phyloP scores from a whole-genome alignment of 2,888 invertebrate genomes.

The Gisinianus flammeolus region DNA sequence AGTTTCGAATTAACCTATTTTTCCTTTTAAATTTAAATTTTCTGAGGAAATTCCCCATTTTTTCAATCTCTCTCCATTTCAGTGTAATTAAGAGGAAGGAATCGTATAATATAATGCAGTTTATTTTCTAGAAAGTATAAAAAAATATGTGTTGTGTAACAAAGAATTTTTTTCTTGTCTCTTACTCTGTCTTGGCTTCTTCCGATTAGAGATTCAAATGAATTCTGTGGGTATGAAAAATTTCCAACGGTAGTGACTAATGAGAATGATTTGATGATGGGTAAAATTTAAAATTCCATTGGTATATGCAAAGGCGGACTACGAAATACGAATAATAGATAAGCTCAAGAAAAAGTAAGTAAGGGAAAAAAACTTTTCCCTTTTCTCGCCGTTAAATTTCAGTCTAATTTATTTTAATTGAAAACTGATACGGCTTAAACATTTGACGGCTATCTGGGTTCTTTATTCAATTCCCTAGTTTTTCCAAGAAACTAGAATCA shows the following conservation, averaged over 20 bases:
- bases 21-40: background rate
- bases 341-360: background rate
- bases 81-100: too few species aligned
- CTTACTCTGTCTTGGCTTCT: too few species aligned
- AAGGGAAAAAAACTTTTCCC: background rate
- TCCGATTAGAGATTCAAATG: too few species aligned
- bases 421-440: conserved; percentile 19
- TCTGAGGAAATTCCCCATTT: background rate
- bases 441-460: background rate
- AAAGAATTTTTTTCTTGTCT: too few species aligned
- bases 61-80: too few species aligned
- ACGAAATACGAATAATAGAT: background rate
- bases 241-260: background rate
- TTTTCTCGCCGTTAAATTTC: background rate
- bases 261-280: background rate
- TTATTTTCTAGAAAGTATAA: too few species aligned
- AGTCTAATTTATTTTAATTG: conserved; percentile 30
- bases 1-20: background rate
- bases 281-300: background rate
- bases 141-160: too few species aligned
- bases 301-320: background rate
- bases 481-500: conserved; percentile 33
- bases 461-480: conserved; percentile 1
- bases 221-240: too few species aligned
- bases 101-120: too few species aligned